Percentiles rank a stretch among this genome's conserved stretches.
phyloP scores from a whole-genome alignment of 1,140 invertebrate species.

The Arion vulgaris region DNA sequence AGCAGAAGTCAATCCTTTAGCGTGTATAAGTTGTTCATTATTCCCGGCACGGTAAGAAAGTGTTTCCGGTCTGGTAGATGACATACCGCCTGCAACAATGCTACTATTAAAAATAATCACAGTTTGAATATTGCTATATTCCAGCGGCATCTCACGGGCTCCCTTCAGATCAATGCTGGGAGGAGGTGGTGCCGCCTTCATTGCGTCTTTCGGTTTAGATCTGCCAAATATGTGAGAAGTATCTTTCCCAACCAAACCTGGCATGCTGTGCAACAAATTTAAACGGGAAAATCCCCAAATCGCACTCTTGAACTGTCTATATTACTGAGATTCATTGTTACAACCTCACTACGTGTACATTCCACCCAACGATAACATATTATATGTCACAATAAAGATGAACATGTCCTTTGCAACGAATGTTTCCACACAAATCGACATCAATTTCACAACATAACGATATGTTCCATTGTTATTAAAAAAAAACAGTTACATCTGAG shows the following conservation, averaged over 20 bases:
- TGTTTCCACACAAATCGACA: neutral
- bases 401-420: neutral
- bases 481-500: no score
- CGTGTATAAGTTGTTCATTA: neutral
- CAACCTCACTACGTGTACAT: neutral
- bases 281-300: neutral
- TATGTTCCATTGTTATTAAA: no score
- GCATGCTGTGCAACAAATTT: neutral
- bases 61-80: neutral
- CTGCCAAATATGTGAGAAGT: neutral
- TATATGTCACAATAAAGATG: neutral
- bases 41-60: neutral
- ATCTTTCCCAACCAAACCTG: neutral
- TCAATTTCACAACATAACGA: no score
- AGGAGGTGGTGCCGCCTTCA: neutral
- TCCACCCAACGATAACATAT: neutral
- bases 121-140: neutral
- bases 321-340: neutral
- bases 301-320: neutral
- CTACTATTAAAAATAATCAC: neutral
- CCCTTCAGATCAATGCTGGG: neutral
- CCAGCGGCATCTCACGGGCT: neutral
- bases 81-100: neutral
- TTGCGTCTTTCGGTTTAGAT: neutral
- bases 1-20: neutral